Evolutionary conservation across 2,797 vertebrate genomes (phyloP), one percentile per base, ranked within the genome.

Genomic region (Acanthornis magna): DNA sequence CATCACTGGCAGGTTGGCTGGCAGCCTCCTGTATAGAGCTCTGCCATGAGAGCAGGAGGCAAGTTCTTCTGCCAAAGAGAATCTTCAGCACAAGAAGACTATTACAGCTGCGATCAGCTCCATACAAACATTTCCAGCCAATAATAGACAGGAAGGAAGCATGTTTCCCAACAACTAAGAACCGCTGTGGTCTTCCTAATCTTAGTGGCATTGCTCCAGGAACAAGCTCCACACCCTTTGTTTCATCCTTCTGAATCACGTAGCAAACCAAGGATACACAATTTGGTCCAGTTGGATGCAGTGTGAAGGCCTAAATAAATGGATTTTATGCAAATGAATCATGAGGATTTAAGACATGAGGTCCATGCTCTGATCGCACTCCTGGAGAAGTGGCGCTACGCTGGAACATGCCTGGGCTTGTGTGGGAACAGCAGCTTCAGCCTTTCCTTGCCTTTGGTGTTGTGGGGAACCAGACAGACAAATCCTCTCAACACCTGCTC

Each of bases 51-150:
- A 88, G 85, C 75, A 90, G 88, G 43, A 96, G 88, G 70, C 36
- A 86, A 81, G 51, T 51, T 91, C n/a, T 75, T 58, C 73, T 93
- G 94, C 84, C 95, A 96, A 94, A 62, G 75, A 90, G 76, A 91
- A 88, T 86, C 92, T 94, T 88, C 72, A 50, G 48, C 48, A 76
- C 53, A 85, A 86, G 70, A 72, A 80, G 42, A 17, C 58, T 84
- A 51, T 47, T 62, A 72, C 27, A 74, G 79, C 81, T 18, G 4
- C 70, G 72, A 72, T 61, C 43, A 95, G 66, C 53, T 48, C 81
- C 82, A 81, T 72, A 43, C 36, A 88, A 86, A 91, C n/a, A 70
- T 58, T 90, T 90, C 73, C 80, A 94, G 66, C 20, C 79, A 90
- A 6, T 68, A 75, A 54, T 4, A 75, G 70, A 26, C 7, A 7